Conservation (phyloP, 2,113 vertebrate genomes). For the Larimichthys polyactis region DNA sequence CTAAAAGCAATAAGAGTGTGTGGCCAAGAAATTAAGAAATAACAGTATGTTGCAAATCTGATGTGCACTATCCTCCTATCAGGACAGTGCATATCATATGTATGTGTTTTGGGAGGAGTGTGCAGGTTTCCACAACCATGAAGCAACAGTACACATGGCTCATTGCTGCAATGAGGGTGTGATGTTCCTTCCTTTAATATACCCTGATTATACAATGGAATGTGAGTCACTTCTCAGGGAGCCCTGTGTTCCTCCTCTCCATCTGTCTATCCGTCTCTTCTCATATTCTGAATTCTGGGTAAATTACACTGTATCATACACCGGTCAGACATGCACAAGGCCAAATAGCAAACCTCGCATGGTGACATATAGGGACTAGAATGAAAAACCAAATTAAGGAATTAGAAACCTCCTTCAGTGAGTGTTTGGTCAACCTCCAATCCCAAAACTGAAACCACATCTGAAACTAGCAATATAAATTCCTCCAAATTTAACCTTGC, state of each 20-base stretch:
- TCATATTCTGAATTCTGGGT: constrained; percentile 44
- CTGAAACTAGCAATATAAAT: constrained; percentile 1
- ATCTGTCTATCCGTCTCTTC: constrained; percentile 67
- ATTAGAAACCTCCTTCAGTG: constrained; percentile 29
- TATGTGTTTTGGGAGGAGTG: constrained; percentile 34
- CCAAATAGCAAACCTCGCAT: not conserved
- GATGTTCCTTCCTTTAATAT: constrained; percentile 80
- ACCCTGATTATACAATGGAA: constrained; percentile 77
- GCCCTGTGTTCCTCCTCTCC: constrained; percentile 66
- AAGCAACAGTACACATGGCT: constrained; percentile 57
- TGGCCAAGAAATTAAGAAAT: constrained; percentile 10
- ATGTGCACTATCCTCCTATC: constrained; percentile 20
- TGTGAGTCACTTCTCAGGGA: constrained; percentile 73
- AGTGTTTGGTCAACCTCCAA: not conserved
- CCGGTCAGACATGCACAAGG: not conserved
- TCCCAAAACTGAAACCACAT: not conserved
- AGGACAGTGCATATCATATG: constrained; percentile 11
- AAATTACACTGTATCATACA: constrained; percentile 5
- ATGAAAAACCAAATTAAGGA: constrained; percentile 29
- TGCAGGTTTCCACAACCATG: constrained; percentile 49
- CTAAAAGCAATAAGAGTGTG: not conserved
- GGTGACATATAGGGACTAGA: not conserved
- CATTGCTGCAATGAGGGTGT: constrained; percentile 74
- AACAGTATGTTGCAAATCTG: not conserved
- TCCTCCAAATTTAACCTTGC: not conserved